Evolutionary conservation across 2,797 vertebrate species (phyloP), one percentile per base, ranked within the genome.

Genomic region (Chaetodon trifasciatus): DNA sequence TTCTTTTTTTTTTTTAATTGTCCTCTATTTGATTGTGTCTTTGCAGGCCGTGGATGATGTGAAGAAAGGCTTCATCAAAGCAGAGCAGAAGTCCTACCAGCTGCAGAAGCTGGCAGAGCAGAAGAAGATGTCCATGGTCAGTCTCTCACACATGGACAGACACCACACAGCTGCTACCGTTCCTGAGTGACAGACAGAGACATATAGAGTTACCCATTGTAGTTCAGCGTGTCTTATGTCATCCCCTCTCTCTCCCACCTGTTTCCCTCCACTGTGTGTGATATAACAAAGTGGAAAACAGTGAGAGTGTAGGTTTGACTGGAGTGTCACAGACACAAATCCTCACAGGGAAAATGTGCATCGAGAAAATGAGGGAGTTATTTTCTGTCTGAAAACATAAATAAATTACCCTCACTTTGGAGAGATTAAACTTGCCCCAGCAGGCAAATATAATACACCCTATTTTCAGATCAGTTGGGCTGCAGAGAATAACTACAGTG

Each of bases 91-190:
- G 89, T 97, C 97, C 35, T 99, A 99, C 91, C 98, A 99, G 88
- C 91, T 99, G 35, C 98, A 99, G 94, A 99, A 98, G 89, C 95
- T 99, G 21, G 96, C 96, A 0, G 98, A 99, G 94, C 98, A 99
- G 90, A 96, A 96, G 71, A 99, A 99, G 91, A 97, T 97, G 96
- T 94, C 98, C 69, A 97, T 96, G 97, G 98, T 99, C 83, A 93
- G 96, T 88, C 3, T 46, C 55, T 70, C 67, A 55, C 8, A 64
- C 15, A 23, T 3, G 8, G 19, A 64, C n/a, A 47, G 61, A 78
- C 17, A 56, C 40, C 37, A 46, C 23, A 72, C 52, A 19, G 19
- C 13, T 47, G 10, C 47, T 49, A 13, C 46, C 56, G 24, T 35
- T 60, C 3, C 60, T 42, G 47, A 57, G 21, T 55, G n/a, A n/a